Conservation (phyloP, 2,797 vertebrate species). For the Gymnoscopelus microlampas region DNA sequence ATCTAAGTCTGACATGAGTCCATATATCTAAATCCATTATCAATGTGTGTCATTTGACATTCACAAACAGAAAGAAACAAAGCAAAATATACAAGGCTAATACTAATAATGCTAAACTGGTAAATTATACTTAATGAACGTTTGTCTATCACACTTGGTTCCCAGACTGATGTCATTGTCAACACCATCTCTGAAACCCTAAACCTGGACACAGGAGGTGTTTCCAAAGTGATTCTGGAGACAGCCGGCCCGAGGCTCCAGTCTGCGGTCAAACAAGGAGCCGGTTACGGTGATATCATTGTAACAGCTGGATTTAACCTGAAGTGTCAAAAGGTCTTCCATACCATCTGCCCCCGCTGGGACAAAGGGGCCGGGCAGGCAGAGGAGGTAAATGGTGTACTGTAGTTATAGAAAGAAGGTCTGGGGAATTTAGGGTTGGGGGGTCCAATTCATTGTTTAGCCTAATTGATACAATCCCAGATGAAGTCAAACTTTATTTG, state of each 20-base stretch:
- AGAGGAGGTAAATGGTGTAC: constrained; percentile 74
- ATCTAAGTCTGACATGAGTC: no score
- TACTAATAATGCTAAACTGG: no score
- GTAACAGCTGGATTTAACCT: constrained; percentile 79
- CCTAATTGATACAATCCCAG: no score
- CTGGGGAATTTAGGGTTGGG: no score
- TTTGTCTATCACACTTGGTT: not conserved
- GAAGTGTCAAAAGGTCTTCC: constrained; percentile 78
- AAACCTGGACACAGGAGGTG: constrained; percentile 76
- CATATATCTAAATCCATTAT: no score
- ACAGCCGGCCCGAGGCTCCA: constrained; percentile 82
- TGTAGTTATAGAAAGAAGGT: no score
- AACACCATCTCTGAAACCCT: constrained; percentile 83
- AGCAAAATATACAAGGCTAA: no score
- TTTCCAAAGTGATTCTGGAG: constrained; percentile 82
- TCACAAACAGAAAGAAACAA: no score
- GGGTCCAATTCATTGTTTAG: no score
- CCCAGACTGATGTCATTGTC: constrained; percentile 85
- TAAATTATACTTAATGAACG: no score
- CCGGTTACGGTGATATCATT: constrained; percentile 46
- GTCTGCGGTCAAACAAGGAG: constrained; percentile 50
- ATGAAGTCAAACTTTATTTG: no score
- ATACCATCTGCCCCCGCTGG: constrained; percentile 80
- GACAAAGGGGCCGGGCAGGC: not conserved
- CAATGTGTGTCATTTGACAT: no score